These are phyloP conservation scores for Xanthorhoe spadicearia DNA, from an alignment of 2,888 invertebrate species.

Conservation along the genomic window DNA sequence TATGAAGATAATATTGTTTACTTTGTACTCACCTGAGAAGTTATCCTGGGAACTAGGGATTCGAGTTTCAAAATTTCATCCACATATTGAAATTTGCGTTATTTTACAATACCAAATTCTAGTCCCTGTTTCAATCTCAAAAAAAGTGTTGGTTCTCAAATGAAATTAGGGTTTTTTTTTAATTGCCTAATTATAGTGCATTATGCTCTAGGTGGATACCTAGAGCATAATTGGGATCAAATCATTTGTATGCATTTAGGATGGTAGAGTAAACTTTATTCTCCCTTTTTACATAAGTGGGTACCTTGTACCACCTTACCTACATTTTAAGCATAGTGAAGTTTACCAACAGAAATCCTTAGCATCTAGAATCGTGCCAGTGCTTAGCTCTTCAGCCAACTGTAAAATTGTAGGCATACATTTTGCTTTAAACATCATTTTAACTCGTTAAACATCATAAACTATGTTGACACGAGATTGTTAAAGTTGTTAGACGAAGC, in stretches of 20 bases:
- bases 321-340: constrained; percentile 5
- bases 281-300: background rate
- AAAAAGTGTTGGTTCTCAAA: too few species aligned
- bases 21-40: too few species aligned
- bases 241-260: background rate
- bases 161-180: too few species aligned
- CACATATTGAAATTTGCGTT: too few species aligned
- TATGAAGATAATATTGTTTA: background rate
- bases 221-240: background rate
- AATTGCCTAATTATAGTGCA: too few species aligned
- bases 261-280: background rate
- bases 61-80: too few species aligned
- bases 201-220: too few species aligned
- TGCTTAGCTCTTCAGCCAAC: constrained; percentile 41
- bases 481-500: constrained; percentile 8
- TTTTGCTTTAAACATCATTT: constrained; percentile 39
- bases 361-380: constrained; percentile 24
- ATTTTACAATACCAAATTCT: too few species aligned
- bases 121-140: too few species aligned
- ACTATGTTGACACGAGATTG: background rate
- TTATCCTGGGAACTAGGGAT: too few species aligned
- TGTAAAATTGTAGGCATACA: constrained; percentile 45
- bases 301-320: background rate
- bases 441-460: constrained; percentile 37
- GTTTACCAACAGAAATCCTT: constrained; percentile 22